Conservation (phyloP, 2,113 vertebrate species). For the Eulacestoma nigropectus region DNA sequence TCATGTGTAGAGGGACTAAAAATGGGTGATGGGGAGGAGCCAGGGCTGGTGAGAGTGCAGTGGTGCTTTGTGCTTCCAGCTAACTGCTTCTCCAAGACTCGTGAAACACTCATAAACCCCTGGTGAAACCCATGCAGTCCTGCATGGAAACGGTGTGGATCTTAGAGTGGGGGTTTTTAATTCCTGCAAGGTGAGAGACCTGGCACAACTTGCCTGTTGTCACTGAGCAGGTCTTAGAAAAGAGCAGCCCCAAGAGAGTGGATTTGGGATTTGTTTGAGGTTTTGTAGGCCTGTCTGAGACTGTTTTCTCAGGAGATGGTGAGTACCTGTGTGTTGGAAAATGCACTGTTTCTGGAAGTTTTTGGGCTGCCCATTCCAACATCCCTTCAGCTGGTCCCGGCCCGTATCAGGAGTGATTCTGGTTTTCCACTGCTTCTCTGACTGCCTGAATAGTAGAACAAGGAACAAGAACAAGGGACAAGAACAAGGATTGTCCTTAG, state of each 20-base stretch:
- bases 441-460: background rate
- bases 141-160: background rate
- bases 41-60: background rate
- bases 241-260: background rate
- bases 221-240: background rate
- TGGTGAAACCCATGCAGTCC: background rate
- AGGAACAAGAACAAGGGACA: background rate
- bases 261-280: background rate
- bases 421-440: background rate
- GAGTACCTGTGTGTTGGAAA: background rate
- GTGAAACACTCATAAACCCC: background rate
- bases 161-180: accelerated
- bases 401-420: background rate
- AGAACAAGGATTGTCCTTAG: background rate
- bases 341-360: background rate
- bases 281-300: background rate
- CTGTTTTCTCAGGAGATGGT: background rate
- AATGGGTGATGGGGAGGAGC: background rate
- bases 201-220: background rate
- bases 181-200: background rate
- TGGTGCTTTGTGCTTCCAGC: background rate
- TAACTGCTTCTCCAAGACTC: background rate
- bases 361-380: background rate
- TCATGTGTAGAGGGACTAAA: background rate
- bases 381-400: background rate